Percentiles rank a stretch among this genome's conserved stretches.
Evolutionary conservation across 1,140 invertebrate genomes (phyloP).

Genomic region (Elymnias hypermnestra): DNA sequence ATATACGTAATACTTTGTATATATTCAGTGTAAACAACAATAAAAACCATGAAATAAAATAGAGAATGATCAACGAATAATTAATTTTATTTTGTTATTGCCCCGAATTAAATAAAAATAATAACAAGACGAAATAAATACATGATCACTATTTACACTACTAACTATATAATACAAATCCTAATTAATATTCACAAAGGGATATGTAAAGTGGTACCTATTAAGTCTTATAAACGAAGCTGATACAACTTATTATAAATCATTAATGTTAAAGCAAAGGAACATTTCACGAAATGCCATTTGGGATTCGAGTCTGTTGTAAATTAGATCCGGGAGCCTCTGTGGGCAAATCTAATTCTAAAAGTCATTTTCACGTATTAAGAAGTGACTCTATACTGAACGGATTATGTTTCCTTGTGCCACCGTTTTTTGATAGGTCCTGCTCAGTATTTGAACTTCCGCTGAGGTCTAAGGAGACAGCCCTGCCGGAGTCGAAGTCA

Average conservation of each 20-base stretch:
- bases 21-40: constrained; percentile 18
- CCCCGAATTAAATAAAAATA: constrained; percentile 48
- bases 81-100: constrained; percentile 49
- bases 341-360: constrained; percentile 9
- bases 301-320: constrained; percentile 23
- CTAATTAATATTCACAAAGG: constrained; percentile 65
- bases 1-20: not conserved
- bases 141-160: constrained; percentile 63
- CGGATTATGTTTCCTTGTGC: constrained; percentile 79
- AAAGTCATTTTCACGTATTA: constrained; percentile 76
- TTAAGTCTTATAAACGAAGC: constrained; percentile 62
- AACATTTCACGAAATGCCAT: constrained; percentile 49
- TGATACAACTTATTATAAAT: constrained; percentile 38
- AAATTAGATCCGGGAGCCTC: constrained; percentile 48
- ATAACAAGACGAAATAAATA: constrained; percentile 51
- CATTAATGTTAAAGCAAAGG: constrained; percentile 39
- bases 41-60: constrained; percentile 48
- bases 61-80: constrained; percentile 50
- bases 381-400: constrained; percentile 91
- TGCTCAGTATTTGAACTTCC: constrained; percentile 61
- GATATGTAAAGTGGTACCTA: constrained; percentile 69
- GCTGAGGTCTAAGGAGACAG: constrained; percentile 68
- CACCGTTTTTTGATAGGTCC: constrained; percentile 70
- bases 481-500: constrained; percentile 65
- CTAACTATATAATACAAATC: constrained; percentile 63